phyloP scores from a whole-genome alignment of 2,113 vertebrate genomes.

The Gavia stellata region DNA sequence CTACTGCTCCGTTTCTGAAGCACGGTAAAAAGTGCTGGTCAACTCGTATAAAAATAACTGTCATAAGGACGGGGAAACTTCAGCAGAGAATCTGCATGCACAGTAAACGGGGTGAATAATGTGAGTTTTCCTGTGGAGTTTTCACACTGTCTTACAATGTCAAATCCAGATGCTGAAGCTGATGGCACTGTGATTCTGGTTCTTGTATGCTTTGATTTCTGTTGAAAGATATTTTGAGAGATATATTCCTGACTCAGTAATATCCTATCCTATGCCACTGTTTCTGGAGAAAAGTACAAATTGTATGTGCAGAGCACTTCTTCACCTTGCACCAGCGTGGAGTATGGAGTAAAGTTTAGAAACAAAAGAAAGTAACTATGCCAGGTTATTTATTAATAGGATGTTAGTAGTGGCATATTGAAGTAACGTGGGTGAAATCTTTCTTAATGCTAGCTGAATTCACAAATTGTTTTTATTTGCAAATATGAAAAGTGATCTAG shows the following conservation, averaged over 20 bases:
- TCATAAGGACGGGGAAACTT: neutral
- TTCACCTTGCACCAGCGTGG: neutral
- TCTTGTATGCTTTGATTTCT: neutral
- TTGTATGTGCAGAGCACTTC: fast-evolving
- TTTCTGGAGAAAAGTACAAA: neutral
- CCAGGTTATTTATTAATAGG: neutral
- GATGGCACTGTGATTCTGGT: neutral
- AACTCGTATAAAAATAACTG: neutral
- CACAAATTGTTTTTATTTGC: neutral
- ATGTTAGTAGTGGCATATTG: neutral
- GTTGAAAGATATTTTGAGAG: neutral
- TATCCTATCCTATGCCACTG: neutral
- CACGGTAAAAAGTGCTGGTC: neutral
- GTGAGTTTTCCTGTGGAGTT: neutral
- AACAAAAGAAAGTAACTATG: neutral
- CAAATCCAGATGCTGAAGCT: neutral
- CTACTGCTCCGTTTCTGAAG: neutral
- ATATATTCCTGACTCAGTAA: neutral
- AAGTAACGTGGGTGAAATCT: neutral
- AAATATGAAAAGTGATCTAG: neutral
- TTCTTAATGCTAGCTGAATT: neutral
- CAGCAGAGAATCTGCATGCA: neutral
- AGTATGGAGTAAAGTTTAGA: neutral
- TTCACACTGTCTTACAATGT: neutral
- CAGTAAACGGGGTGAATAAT: neutral